Evolutionary conservation across 2,113 vertebrate species (phyloP), one percentile per base, ranked within the genome.

Genomic region (Serinus canaria): DNA sequence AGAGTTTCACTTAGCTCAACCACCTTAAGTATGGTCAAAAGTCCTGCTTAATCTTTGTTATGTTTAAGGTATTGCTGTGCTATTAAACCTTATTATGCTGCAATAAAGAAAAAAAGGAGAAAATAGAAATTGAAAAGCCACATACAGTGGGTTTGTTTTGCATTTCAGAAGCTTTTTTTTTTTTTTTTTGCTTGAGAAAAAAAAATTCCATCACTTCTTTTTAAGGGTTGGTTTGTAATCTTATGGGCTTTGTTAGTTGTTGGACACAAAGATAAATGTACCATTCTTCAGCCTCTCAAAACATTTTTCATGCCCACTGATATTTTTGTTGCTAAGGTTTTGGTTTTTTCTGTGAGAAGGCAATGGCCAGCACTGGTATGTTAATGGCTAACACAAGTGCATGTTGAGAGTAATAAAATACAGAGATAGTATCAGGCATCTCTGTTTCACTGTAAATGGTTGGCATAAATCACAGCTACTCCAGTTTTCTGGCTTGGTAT

Each of bases 301-400:
- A 68, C 28, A 28, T 92, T 94, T 91, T 94, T 89, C 43, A 52
- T 91, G 37, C 77, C 37, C 35, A 91, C 72, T 93, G 75, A 46
- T 91, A 43, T 74, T 89, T 92, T 80, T 28, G 47, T 85, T 73
- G 35, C 62, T 80, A 56, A 22, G 13, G 0, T 7, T 66, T 63
- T 25, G 15, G 2, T 58, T 79, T 64, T 75, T 53, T 59, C 6
- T 91, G 11, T 39, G 30, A 62, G 70, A 89, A 75, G 53, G 50
- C 89, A 76, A 2, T 91, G 89, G 49, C 37, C 55, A 81, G 55
- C 55, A 20, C n/a, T 92, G 83, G 62, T 87, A 82, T 94, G 70
- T 94, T 95, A 92, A 91, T 85, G 67, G 70, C 81, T 90, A 83
- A 87, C 81, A 89, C 67, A 93, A 95, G 81, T 69, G 59, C 46